Evolutionary conservation across 64 coral and sea anemone species (phyloP), one percentile per base, ranked within the genome.

Genomic region (Porites lutea): DNA sequence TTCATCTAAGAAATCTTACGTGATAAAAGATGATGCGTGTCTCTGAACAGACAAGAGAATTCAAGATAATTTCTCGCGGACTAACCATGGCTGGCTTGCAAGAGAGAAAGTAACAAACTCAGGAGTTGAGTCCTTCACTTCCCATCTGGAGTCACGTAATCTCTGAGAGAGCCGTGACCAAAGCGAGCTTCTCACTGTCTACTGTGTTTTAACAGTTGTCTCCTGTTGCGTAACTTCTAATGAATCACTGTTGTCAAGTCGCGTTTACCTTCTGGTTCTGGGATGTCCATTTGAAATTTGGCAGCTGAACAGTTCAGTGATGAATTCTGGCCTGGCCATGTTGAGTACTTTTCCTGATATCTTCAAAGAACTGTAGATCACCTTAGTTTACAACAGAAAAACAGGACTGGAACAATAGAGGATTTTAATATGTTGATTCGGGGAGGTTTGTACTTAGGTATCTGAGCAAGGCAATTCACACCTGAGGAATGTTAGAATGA

Each of bases 131-230:
- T 97, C 95, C 51, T 86, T 89, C 13, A 97, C 83, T 51, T 97
- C 95, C 95, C 95, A 97, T 48, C 88, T 82, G 23, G 90, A 79
- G 23, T 97, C 95, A 18, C 88, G 82, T 27, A 97, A 76, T 55
- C 88, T 90, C 5, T 68, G 92, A 79, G 90, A 89, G 72, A 96
- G 69, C 73, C n/a, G n/a, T n/a, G n/a, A 96, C 47, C 20, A 83
- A 93, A 0, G 92, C 87, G 1, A 94, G 21, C 75, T 94, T 94
- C 65, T 75, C 87, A 9, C 46, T 43, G 59, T 89, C 70, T 75
- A 20, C 59, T 19, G 2, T 11, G n/a, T n/a, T 45, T 89, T 74
- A 5, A 75, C 46, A 70, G 14, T 14, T 14, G 58, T 8, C 5
- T 12, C 68, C 10, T 18, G 53, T 13, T 43, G 15, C 57, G 19